Evolutionary conservation across 2,888 invertebrate species (phyloP), one percentile per base, ranked within the genome.

Genomic region (Drosophila nr. fundita): DNA sequence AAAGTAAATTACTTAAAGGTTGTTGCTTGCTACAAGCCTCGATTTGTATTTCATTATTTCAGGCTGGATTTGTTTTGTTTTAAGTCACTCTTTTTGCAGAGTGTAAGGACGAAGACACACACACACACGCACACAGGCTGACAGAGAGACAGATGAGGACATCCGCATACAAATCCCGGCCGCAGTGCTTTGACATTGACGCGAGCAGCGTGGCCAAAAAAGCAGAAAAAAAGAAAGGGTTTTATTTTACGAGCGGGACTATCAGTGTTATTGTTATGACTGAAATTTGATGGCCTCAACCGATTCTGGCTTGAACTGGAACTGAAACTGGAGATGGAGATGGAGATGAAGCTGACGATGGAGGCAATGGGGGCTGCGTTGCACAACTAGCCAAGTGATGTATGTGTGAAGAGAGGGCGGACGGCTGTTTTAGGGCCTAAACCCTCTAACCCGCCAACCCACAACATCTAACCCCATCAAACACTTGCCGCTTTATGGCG

Each of bases 221-320:
- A 66, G 68, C 53, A 69, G 61, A 64, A 86, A 87, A 69, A 87
- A 87, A 5, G 34, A 38, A 57, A 42, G 86, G 87, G 84, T 86
- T 88, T 80, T 83, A 82, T 88, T 87, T 87, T 87, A 87, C 87
- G 87, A 88, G 84, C 84, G 78, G 83, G 88, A 86, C 88, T 87
- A 87, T 87, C 87, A 87, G 86, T 86, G 84, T 87, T 88, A 87
- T 87, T 87, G 87, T 87, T 87, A 87, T 87, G 87, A 86, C 87
- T 86, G 83, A 87, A 87, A 87, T 87, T 88, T 87, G 88, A 87
- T 87, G 87, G 86, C 86, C 82, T 80, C 77, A 76, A 85, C 68
- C 75, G 90, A 75, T 87, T 70, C 76, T 72, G 78, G 84, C 78
- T 58, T 64, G 36, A 60, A 55, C 49, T 60, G 68, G 34, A 24